These are phyloP conservation scores for Sepiola atlantica DNA, from an alignment of 2,888 invertebrate species.

Conservation along the genomic window DNA sequence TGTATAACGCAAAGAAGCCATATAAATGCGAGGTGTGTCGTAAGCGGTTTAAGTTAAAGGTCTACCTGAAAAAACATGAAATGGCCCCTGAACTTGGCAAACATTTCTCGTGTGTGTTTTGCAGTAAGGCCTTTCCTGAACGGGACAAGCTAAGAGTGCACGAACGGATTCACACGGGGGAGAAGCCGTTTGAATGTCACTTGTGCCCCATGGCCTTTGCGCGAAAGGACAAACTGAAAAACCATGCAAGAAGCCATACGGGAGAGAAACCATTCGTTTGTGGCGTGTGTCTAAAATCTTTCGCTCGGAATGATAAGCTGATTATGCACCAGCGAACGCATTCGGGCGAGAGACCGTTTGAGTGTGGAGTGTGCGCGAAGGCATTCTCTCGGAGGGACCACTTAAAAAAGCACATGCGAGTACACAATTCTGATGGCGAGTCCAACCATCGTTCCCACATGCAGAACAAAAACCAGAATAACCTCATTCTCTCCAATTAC, in stretches of 20 bases:
- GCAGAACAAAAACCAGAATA: neutral
- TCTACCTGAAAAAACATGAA: conserved; percentile 19
- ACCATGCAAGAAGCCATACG: neutral
- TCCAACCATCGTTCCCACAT: neutral
- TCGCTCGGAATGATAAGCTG: neutral
- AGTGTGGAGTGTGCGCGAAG: neutral
- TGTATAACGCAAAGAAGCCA: conserved; percentile 15
- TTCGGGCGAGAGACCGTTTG: neutral
- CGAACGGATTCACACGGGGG: conserved; percentile 24
- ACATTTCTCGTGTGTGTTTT: conserved; percentile 24
- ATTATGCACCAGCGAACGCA: neutral
- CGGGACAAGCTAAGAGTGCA: neutral
- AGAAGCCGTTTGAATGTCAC: neutral
- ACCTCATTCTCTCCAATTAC: neutral
- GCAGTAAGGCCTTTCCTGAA: conserved; percentile 36
- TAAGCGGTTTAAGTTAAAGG: neutral
- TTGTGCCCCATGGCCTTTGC: neutral
- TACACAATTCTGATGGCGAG: neutral
- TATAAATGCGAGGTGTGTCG: neutral
- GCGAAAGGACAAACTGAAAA: conserved; percentile 36
- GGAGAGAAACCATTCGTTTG: conserved; percentile 3
- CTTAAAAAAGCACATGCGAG: neutral
- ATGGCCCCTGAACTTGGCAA: conserved; percentile 34
- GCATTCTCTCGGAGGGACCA: conserved; percentile 33
- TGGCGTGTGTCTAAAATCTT: neutral